These are phyloP conservation scores for Drosophila longiperda DNA, from an alignment of 2,888 invertebrate genomes.

Conservation along the genomic window DNA sequence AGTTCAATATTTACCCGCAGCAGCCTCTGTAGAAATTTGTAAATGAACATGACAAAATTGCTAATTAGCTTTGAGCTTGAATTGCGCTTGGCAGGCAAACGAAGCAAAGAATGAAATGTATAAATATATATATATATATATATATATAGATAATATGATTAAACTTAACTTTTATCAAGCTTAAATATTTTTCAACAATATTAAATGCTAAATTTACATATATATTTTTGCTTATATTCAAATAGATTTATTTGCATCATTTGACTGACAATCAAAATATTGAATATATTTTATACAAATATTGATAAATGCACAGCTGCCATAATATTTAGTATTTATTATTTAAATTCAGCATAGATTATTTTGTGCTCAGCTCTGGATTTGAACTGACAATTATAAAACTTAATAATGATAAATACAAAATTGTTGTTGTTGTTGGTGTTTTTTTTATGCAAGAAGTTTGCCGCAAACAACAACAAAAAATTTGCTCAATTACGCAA, in stretches of 20 bases:
- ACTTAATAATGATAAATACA: background rate
- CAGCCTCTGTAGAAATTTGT: constrained; percentile 31
- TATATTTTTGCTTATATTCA: background rate
- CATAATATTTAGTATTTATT: no score
- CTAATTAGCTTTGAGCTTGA: constrained; percentile 52
- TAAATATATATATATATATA: no score
- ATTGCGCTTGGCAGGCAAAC: constrained; percentile 4
- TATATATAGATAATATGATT: background rate
- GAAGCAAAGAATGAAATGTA: no score
- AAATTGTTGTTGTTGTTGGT: background rate
- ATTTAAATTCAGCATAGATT: background rate
- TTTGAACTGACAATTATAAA: background rate
- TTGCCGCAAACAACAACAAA: constrained; percentile 24
- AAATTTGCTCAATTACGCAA: constrained; percentile 39
- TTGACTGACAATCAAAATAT: constrained; percentile 14
- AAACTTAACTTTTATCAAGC: background rate
- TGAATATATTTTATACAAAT: background rate
- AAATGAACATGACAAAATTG: constrained; percentile 44
- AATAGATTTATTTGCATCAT: background rate
- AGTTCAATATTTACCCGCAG: constrained; percentile 10
- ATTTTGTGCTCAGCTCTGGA: background rate
- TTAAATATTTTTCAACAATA: background rate
- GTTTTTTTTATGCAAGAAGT: constrained; percentile 19
- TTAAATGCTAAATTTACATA: background rate
- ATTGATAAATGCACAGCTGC: background rate